Evolutionary conservation across 2,888 invertebrate genomes (phyloP).

Genomic region (Cheilosia vulpina): DNA sequence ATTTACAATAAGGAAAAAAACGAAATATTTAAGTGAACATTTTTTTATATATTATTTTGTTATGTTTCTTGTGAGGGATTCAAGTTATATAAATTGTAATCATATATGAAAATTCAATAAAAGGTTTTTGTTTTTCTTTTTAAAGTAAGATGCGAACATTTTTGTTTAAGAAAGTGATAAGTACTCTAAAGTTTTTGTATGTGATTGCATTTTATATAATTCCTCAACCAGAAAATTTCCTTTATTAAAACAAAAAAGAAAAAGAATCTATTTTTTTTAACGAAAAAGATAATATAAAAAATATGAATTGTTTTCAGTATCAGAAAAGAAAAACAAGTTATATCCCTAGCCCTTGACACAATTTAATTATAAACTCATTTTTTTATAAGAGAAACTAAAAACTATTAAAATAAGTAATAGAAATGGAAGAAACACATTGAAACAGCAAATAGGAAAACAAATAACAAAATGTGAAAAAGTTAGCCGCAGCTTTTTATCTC

Average conservation of each 20-base stretch:
- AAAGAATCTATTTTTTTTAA: too few relatives aligned
- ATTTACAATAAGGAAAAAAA: slow-evolving; percentile 15
- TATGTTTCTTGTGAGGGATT: slow-evolving; percentile 38
- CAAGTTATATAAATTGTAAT: slow-evolving; percentile 22
- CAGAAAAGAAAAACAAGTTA: slow-evolving; percentile 11
- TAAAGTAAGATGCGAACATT: background rate
- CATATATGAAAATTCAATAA: slow-evolving; percentile 41
- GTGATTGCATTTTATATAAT: slow-evolving; percentile 48
- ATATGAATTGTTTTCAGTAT: slow-evolving; percentile 7
- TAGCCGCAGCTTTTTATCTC: slow-evolving; percentile 68
- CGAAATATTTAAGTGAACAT: slow-evolving; percentile 8
- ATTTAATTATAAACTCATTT: slow-evolving; percentile 38
- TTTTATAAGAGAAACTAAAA: slow-evolving; percentile 27
- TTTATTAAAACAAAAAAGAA: background rate
- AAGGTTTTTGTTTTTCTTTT: background rate
- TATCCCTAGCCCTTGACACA: slow-evolving; percentile 42
- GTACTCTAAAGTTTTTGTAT: slow-evolving; percentile 25
- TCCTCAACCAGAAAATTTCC: background rate
- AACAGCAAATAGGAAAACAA: slow-evolving; percentile 4
- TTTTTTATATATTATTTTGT: slow-evolving; percentile 29
- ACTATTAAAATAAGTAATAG: slow-evolving; percentile 39
- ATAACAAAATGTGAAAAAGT: slow-evolving; percentile 35
- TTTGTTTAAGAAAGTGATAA: slow-evolving; percentile 13
- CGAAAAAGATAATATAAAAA: background rate
- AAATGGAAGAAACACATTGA: slow-evolving; percentile 29